These are phyloP conservation scores for Pseudorectes ferrugineus DNA, from an alignment of 2,113 vertebrate genomes.

Conservation along the genomic window DNA sequence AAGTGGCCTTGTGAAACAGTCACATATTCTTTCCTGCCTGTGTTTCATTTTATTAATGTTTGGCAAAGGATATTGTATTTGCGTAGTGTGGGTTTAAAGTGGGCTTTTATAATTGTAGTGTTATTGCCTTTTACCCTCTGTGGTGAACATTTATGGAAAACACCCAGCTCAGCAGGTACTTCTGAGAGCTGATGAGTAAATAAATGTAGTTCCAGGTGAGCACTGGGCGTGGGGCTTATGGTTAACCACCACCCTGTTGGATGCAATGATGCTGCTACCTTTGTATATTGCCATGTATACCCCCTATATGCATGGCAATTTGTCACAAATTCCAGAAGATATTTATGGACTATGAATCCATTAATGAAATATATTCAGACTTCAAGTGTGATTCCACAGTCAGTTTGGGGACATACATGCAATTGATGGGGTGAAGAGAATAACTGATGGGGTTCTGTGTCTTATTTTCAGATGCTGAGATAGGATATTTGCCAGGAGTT, in stretches of 20 bases:
- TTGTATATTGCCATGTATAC: background rate
- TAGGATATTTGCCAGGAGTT: background rate
- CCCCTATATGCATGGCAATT: fast-evolving
- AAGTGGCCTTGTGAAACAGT: background rate
- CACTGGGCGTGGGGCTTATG: no score
- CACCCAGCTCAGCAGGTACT: background rate
- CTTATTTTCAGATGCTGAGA: background rate
- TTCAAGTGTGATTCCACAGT: background rate
- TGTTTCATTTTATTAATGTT: background rate
- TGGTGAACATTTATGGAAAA: background rate
- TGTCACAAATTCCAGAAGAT: background rate
- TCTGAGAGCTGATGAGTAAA: background rate
- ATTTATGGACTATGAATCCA: background rate
- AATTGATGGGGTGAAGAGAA: background rate
- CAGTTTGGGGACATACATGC: background rate
- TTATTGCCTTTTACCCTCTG: background rate
- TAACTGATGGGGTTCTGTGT: background rate
- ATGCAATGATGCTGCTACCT: background rate
- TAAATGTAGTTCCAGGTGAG: background rate
- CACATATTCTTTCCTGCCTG: background rate
- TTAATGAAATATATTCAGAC: background rate
- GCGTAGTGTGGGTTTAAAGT: background rate
- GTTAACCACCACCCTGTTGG: background rate
- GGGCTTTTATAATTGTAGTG: background rate
- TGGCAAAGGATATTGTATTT: background rate